These are phyloP conservation scores for Smittia aterrima DNA, from an alignment of 2,888 invertebrate species.

Conservation along the genomic window DNA sequence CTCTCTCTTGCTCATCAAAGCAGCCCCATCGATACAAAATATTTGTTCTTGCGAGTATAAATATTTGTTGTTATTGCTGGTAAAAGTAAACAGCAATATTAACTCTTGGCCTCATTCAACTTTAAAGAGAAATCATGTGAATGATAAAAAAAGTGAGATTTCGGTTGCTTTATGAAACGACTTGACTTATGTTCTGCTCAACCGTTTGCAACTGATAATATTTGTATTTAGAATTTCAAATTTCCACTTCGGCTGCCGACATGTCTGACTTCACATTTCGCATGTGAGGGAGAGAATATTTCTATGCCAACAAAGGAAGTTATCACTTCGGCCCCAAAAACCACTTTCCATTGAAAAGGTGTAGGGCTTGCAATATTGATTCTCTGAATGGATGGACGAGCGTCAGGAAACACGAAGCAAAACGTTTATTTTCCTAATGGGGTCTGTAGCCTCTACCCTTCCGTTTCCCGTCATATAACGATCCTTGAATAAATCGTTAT, in stretches of 20 bases:
- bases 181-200: background rate
- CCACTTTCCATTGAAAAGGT: too few relatives aligned
- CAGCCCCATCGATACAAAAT: constrained; percentile 16
- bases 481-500: too few relatives aligned
- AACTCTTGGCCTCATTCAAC: constrained; percentile 7
- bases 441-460: too few relatives aligned
- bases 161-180: background rate
- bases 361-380: too few relatives aligned
- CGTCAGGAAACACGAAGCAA: too few relatives aligned
- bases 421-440: too few relatives aligned
- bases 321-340: too few relatives aligned
- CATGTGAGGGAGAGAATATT: background rate
- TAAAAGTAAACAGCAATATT: constrained; percentile 33
- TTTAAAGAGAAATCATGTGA: too few relatives aligned
- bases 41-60: constrained; percentile 16
- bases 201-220: constrained; percentile 4
- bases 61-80: constrained; percentile 33
- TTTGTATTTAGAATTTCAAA: background rate
- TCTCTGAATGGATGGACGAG: too few relatives aligned
- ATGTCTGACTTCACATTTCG: background rate
- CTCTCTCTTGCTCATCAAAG: background rate
- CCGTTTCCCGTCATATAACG: too few relatives aligned
- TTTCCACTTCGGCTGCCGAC: constrained; percentile 11
- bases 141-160: background rate
- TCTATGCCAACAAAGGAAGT: constrained; percentile 25